These are phyloP conservation scores for Xanthia togata DNA, from an alignment of 2,888 invertebrate genomes.

Conservation along the genomic window DNA sequence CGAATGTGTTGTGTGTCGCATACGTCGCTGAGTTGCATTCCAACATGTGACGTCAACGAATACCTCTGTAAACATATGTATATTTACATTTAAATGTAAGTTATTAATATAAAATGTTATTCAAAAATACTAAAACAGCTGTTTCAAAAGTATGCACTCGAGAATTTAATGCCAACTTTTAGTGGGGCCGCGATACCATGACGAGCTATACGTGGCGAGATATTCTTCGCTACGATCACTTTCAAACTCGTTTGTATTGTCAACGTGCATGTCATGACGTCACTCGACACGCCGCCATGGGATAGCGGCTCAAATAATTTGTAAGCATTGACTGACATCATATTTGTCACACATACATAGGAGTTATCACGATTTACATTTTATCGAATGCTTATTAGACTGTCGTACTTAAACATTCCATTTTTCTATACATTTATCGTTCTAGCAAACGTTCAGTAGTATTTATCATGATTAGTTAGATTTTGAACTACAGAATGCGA, in stretches of 20 bases:
- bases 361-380: constrained; percentile 73
- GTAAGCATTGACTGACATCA: constrained; percentile 86
- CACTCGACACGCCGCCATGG: constrained; percentile 65
- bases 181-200: constrained; percentile 72
- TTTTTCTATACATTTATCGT: constrained; percentile 83
- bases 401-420: constrained; percentile 90
- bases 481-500: constrained; percentile 77
- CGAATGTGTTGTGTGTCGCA: constrained; percentile 31
- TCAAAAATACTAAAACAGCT: constrained; percentile 75
- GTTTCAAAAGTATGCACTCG: constrained; percentile 82
- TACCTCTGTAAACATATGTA: constrained; percentile 80
- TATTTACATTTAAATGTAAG: constrained; percentile 83
- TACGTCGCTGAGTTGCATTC: constrained; percentile 32
- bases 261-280: constrained; percentile 39
- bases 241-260: constrained; percentile 24
- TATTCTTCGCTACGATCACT: constrained; percentile 20
- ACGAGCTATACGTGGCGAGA: constrained; percentile 54
- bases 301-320: constrained; percentile 73
- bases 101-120: constrained; percentile 76
- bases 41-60: constrained; percentile 60
- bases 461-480: constrained; percentile 80
- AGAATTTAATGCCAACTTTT: constrained; percentile 80
- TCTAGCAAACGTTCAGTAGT: constrained; percentile 80
- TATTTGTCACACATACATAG: constrained; percentile 79
- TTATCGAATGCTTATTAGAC: constrained; percentile 85